These are phyloP conservation scores for Amphiprion clarkii DNA, from an alignment of 2,797 vertebrate genomes.

Conservation along the genomic window DNA sequence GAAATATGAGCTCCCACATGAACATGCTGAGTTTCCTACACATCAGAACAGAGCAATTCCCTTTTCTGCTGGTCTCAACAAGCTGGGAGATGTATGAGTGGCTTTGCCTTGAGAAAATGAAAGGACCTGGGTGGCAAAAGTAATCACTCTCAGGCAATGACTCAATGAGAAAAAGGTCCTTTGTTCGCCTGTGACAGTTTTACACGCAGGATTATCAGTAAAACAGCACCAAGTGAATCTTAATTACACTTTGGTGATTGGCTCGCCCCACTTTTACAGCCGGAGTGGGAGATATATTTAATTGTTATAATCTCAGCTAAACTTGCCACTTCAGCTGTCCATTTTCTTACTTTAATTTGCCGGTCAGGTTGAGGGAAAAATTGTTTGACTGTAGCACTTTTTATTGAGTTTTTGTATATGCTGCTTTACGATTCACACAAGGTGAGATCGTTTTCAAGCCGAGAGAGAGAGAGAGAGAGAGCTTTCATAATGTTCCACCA, in stretches of 20 bases:
- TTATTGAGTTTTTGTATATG: constrained; percentile 26
- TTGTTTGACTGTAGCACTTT: constrained; percentile 17
- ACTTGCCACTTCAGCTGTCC: constrained; percentile 43
- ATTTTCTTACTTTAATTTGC: constrained; percentile 41
- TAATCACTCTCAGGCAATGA: constrained; percentile 70
- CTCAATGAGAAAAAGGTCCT: constrained; percentile 64
- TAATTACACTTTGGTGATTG: constrained; percentile 78
- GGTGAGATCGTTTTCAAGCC: background rate
- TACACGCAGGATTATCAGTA: constrained; percentile 76
- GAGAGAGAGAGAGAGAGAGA: background rate
- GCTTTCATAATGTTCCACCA: constrained; percentile 4
- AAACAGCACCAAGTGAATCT: constrained; percentile 78
- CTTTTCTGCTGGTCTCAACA: constrained; percentile 35
- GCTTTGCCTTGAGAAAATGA: constrained; percentile 63
- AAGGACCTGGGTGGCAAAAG: constrained; percentile 68
- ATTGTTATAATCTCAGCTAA: constrained; percentile 54
- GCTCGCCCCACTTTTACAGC: constrained; percentile 47
- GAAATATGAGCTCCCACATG: constrained; percentile 29
- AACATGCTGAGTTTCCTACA: constrained; percentile 53
- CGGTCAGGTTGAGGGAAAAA: constrained; percentile 32
- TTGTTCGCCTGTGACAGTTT: constrained; percentile 76
- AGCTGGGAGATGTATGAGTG: constrained; percentile 47
- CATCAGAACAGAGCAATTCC: constrained; percentile 50
- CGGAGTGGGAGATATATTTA: constrained; percentile 53
- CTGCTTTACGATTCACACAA: background rate